Base-by-base conservation (phyloP, 53 echinoderm and acorn worm species). In the Holothuria scabra region DNA sequence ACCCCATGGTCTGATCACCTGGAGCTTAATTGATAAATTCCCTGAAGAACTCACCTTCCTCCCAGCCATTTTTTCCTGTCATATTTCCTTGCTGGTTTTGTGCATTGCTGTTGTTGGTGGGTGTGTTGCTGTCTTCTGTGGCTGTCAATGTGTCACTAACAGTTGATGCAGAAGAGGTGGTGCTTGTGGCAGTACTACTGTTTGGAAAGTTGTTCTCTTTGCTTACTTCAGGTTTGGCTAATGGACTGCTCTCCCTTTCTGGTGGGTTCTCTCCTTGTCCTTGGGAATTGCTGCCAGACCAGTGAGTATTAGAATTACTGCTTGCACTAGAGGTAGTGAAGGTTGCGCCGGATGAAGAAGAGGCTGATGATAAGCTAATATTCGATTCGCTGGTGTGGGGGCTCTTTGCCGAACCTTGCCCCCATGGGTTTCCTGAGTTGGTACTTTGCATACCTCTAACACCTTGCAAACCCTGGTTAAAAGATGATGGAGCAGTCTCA, bases 311-410 rank as follows among this genome's bases (percentile, higher is more conserved):
- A 31, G 65, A 64, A 64, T 64, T 64, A 31, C 65, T 64, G 65
- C 65, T 64, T 52, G 52, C 52, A 25, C 65, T 81, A 46, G 64
- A 81, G 82, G 82, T 81, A 81, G 82, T 81, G 63, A 63, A 81
- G 35, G 82, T 63, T 32, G 25, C 52, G 44, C 65, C 82, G 5
- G 82, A 62, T 23, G 82, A 62, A 63, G 82, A 59, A 35, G 82
- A 22, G 37, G 58, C 80, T 30, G 78, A 25, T 9, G 80, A 64
- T 22, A 63, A 32, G 82, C 44, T 44, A 25, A 38, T 64, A 38
- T 44, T 64, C 9, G 59, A 32, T 21, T 79, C 55, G 56, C 59
- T 79, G 33, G 56, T 79, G 32, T 32, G 58, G 21, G 79, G 79
- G 33, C 26, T 57, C 28, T 79, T 56, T 14, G 62, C 26, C 10